A percentile compares a stretch with the other conserved stretches of the same genome.
Evolutionary conservation across 2,797 vertebrate genomes (phyloP).

Genomic region (Ficedula albicollis): DNA sequence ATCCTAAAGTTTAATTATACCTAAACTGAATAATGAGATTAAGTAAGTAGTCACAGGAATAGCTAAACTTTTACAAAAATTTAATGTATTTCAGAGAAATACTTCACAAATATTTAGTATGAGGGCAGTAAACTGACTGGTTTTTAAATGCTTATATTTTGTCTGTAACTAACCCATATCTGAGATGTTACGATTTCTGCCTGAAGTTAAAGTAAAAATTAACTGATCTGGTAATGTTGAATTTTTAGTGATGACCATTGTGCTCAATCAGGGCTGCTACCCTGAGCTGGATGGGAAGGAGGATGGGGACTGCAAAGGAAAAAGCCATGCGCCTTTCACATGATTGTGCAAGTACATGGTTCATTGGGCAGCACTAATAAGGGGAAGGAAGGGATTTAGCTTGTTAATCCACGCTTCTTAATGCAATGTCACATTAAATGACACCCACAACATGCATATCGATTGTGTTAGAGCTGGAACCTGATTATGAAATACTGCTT

Average conservation of each 20-base stretch:
- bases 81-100: fast-evolving
- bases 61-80: neutral
- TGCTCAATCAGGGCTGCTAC: neutral
- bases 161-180: neutral
- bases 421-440: slow-evolving; percentile 27
- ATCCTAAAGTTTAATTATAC: neutral
- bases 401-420: slow-evolving; percentile 50
- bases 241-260: neutral
- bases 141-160: neutral
- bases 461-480: neutral
- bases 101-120: neutral
- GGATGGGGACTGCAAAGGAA: neutral
- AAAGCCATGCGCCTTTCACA: neutral
- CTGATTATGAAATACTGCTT: neutral
- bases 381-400: slow-evolving; percentile 58
- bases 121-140: neutral
- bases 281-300: neutral
- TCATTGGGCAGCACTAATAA: slow-evolving; percentile 38
- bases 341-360: slow-evolving; percentile 2
- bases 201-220: neutral
- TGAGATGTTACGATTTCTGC: neutral
- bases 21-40: neutral
- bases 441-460: neutral
- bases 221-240: neutral
- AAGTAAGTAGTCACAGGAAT: neutral